These are phyloP conservation scores for Trissolcus basalis DNA, from an alignment of 1,140 invertebrate species.

Conservation along the genomic window DNA sequence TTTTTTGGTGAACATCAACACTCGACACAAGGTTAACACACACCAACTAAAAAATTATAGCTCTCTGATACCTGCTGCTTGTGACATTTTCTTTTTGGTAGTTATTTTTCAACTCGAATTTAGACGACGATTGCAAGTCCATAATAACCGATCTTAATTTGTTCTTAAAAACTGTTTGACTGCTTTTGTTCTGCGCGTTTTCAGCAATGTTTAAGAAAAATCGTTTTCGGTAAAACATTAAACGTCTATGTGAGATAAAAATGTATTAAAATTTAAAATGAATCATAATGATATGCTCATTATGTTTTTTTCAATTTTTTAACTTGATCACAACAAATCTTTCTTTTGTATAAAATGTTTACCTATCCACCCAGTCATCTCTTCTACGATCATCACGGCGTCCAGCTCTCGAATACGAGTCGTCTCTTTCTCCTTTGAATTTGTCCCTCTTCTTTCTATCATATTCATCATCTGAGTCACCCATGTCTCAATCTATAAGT, in stretches of 20 bases:
- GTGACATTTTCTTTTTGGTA: slow-evolving; percentile 8
- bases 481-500: slow-evolving; percentile 77
- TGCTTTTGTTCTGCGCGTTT: neutral
- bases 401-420: slow-evolving; percentile 83
- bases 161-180: neutral
- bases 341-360: slow-evolving; percentile 56
- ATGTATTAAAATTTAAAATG: too few relatives aligned
- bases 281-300: too few relatives aligned
- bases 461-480: slow-evolving; percentile 93
- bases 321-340: too few relatives aligned
- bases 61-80: too few relatives aligned
- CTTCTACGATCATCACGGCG: slow-evolving; percentile 83
- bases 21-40: neutral
- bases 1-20: slow-evolving; percentile 9
- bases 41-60: slow-evolving; percentile 9
- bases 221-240: slow-evolving; percentile 36
- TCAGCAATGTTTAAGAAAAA: slow-evolving; percentile 34
- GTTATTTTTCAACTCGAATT: slow-evolving; percentile 4
- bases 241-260: slow-evolving; percentile 15
- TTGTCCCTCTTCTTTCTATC: slow-evolving; percentile 92
- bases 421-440: slow-evolving; percentile 89
- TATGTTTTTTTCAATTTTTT: too few relatives aligned
- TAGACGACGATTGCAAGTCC: slow-evolving; percentile 1
- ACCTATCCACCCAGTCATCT: slow-evolving; percentile 87
- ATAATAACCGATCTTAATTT: slow-evolving; percentile 9